These are phyloP conservation scores for Phylloscopus collybita DNA, from an alignment of 2,797 vertebrate genomes.

Conservation along the genomic window DNA sequence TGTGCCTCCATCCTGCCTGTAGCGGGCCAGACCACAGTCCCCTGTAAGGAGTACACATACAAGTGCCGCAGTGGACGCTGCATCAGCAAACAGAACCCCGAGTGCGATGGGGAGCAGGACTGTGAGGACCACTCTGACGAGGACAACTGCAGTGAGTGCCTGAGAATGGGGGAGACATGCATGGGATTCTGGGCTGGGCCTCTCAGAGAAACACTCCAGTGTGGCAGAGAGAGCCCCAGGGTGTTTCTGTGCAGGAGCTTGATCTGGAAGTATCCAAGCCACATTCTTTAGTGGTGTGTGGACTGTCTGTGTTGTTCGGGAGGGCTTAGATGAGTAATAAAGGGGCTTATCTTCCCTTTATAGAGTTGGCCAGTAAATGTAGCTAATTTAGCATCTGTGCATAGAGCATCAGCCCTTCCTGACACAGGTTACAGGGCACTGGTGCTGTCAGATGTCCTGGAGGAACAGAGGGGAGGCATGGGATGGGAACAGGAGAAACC, in stretches of 20 bases:
- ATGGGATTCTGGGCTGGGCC: background rate
- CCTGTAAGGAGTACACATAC: conserved; percentile 81
- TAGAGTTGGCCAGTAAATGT: background rate
- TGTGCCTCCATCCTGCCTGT: background rate
- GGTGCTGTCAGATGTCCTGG: background rate
- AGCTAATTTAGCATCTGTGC: background rate
- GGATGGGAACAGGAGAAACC: background rate
- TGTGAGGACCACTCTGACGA: conserved; percentile 90
- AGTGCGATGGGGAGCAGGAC: conserved; percentile 86
- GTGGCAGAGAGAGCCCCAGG: background rate
- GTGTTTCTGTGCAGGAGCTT: background rate
- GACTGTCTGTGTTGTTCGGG: background rate
- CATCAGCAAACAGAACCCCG: conserved; percentile 86
- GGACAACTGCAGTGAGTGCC: conserved; percentile 82
- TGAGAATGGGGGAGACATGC: background rate
- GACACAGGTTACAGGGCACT: fast-evolving
- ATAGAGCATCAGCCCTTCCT: background rate
- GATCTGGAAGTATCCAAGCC: background rate
- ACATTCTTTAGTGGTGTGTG: fast-evolving
- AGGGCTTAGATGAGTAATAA: background rate
- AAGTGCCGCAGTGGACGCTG: conserved; percentile 83
- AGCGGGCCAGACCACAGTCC: fast-evolving
- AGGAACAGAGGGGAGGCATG: fast-evolving
- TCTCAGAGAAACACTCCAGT: background rate
- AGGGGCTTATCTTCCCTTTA: background rate